These are phyloP conservation scores for Orchestia grillus DNA, from an alignment of 1,140 invertebrate species.

Conservation along the genomic window DNA sequence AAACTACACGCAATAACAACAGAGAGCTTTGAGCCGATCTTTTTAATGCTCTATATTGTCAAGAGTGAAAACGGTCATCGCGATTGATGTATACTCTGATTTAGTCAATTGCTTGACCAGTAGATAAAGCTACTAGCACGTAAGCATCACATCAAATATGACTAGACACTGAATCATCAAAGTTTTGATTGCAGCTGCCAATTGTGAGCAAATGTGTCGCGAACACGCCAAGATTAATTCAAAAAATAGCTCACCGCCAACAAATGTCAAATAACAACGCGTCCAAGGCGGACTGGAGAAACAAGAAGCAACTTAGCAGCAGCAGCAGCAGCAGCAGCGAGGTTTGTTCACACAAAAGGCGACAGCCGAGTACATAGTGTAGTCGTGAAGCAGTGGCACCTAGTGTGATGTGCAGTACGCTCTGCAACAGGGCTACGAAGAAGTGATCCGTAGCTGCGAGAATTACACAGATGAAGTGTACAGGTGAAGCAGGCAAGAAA, in stretches of 20 bases:
- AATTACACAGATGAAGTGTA: not conserved
- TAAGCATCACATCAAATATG: conserved; percentile 39
- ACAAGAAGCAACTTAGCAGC: conserved; percentile 10
- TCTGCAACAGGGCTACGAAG: too few relatives aligned
- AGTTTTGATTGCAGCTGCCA: conserved; percentile 46
- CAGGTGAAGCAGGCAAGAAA: not conserved
- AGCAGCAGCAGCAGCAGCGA: not conserved
- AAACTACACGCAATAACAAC: conserved; percentile 43
- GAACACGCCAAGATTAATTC: not conserved
- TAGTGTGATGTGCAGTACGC: not conserved
- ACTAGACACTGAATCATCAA: conserved; percentile 35
- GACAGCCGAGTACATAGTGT: not conserved
- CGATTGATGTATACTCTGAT: not conserved
- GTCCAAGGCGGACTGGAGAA: conserved; percentile 2
- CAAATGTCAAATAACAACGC: conserved; percentile 3
- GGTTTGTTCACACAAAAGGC: not conserved
- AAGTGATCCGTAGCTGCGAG: not conserved
- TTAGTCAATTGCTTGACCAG: not conserved
- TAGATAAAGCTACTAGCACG: conserved; percentile 15
- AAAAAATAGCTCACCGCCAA: not conserved
- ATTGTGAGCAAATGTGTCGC: conserved; percentile 35
- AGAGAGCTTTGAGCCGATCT: conserved; percentile 43
- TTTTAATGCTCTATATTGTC: conserved; percentile 48
- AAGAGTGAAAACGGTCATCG: conserved; percentile 8
- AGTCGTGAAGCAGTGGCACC: not conserved